Conservation (phyloP, 2,797 vertebrate genomes). For the Chrysocyon brachyurus region DNA sequence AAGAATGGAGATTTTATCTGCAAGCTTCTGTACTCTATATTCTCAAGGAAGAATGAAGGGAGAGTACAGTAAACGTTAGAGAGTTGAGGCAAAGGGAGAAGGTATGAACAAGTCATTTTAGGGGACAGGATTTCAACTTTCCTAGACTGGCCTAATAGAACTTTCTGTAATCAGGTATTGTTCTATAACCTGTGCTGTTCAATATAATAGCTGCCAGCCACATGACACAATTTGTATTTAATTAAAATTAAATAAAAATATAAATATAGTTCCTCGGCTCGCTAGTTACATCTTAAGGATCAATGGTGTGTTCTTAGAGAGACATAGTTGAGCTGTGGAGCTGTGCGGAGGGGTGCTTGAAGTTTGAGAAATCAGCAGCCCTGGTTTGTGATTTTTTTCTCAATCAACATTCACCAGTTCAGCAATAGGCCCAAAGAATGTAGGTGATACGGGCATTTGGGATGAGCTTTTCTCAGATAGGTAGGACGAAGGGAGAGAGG, state of each 20-base stretch:
- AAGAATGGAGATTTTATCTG: neutral
- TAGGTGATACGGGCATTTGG: neutral
- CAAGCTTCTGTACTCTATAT: neutral
- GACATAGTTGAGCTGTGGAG: neutral
- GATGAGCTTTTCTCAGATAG: neutral
- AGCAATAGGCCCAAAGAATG: neutral
- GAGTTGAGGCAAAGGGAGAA: neutral
- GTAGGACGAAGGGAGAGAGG: neutral
- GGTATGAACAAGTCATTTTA: neutral
- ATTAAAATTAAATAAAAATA: neutral
- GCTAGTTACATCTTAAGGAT: neutral
- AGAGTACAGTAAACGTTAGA: neutral
- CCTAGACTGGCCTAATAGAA: neutral
- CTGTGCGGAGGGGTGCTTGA: neutral
- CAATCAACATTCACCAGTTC: neutral
- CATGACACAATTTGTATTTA: neutral
- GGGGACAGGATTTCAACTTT: neutral
- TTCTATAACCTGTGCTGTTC: neutral
- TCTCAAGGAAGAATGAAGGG: conserved; percentile 6
- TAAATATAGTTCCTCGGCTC: neutral
- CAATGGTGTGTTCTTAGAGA: neutral
- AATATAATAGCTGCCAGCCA: neutral
- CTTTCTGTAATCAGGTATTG: neutral
- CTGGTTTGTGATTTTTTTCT: neutral
- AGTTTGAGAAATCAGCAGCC: neutral